phyloP scores from a whole-genome alignment of 2,888 invertebrate species.

The Elegia similella region DNA sequence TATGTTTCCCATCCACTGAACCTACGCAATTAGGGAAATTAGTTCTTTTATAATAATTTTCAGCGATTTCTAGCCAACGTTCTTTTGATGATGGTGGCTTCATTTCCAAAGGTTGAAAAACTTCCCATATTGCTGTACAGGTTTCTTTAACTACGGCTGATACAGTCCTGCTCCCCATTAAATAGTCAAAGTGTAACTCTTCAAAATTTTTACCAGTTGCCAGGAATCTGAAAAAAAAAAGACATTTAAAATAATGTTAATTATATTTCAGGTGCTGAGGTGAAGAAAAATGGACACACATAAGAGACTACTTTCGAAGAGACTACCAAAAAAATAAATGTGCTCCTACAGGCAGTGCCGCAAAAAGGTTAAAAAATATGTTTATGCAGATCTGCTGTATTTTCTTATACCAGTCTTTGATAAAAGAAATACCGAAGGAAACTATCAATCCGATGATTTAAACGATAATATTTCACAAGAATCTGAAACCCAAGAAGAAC shows the following conservation, averaged over 20 bases:
- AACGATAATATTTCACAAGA: constrained; percentile 4
- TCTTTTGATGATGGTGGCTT: constrained; percentile 32
- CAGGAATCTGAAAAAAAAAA: constrained; percentile 28
- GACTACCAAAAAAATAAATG: constrained; percentile 22
- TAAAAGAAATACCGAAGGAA: constrained; percentile 19
- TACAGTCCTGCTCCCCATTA: constrained; percentile 26
- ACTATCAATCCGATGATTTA: constrained; percentile 21
- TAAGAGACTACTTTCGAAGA: constrained; percentile 23
- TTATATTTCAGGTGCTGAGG: constrained; percentile 22
- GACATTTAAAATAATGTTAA: constrained; percentile 16
- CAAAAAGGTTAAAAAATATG: constrained; percentile 25
- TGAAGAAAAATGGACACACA: constrained; percentile 25
- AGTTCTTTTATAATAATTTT: constrained; percentile 16
- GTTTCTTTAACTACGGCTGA: constrained; percentile 27
- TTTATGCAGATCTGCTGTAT: constrained; percentile 21
- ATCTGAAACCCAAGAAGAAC: constrained; percentile 1
- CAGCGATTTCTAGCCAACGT: constrained; percentile 17
- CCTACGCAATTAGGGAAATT: constrained; percentile 20
- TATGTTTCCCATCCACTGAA: constrained; percentile 19
- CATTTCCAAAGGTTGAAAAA: constrained; percentile 23
- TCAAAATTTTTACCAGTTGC: constrained; percentile 26
- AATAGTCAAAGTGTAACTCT: constrained; percentile 25
- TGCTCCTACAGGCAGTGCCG: constrained; percentile 21
- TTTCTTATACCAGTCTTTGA: constrained; percentile 24
- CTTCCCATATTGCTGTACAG: constrained; percentile 26